Conservation (phyloP, 2,113 vertebrate species). For the Salvator merianae region DNA sequence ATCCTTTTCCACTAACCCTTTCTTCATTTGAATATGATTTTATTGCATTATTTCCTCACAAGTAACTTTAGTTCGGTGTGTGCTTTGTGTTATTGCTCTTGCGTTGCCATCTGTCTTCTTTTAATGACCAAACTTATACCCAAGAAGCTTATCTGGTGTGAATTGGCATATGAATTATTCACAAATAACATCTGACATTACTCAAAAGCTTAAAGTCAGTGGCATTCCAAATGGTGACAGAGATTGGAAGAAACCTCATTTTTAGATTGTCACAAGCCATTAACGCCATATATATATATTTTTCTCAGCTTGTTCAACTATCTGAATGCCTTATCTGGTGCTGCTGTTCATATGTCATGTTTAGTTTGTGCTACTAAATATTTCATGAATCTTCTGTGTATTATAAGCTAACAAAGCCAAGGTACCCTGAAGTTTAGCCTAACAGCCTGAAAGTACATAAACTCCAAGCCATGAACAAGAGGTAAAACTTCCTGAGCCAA, state of each 20-base stretch:
- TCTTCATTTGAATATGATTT: not conserved
- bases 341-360: slow-evolving; percentile 21
- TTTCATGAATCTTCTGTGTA: slow-evolving; percentile 32
- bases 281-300: not conserved
- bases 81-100: slow-evolving; percentile 5
- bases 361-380: slow-evolving; percentile 39
- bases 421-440: not conserved
- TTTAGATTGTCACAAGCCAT: slow-evolving; percentile 35
- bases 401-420: slow-evolving; percentile 39
- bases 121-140: not conserved
- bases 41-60: not conserved
- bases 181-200: slow-evolving; percentile 39
- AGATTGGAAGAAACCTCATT: slow-evolving; percentile 5
- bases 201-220: slow-evolving; percentile 25
- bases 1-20: not conserved
- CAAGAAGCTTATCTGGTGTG: slow-evolving; percentile 12
- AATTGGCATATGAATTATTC: slow-evolving; percentile 30
- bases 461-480: slow-evolving; percentile 7
- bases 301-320: slow-evolving; percentile 19
- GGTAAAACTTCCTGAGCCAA: not conserved
- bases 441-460: slow-evolving; percentile 20
- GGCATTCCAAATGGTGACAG: slow-evolving; percentile 31
- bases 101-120: not conserved
- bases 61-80: not conserved
- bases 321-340: slow-evolving; percentile 15